Evolutionary conservation across 2,888 invertebrate genomes (phyloP).

Genomic region (Linnaemya vulpina): DNA sequence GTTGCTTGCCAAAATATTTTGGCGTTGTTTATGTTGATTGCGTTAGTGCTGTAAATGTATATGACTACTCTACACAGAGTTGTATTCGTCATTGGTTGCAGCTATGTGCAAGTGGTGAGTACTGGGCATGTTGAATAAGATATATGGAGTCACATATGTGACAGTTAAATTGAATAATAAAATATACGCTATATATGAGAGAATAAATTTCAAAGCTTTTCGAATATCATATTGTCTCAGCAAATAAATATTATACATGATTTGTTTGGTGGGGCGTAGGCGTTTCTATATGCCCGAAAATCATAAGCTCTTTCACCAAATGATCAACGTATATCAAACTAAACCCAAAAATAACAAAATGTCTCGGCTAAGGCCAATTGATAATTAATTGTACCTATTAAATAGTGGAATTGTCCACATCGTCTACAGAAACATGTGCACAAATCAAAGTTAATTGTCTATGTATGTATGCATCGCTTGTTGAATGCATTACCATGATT

Average conservation of each 20-base stretch:
- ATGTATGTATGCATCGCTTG: conserved; percentile 8
- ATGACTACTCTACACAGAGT: conserved; percentile 23
- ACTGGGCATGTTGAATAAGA: not conserved
- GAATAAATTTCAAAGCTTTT: too few relatives aligned
- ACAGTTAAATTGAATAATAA: not conserved
- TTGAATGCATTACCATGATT: conserved; percentile 63
- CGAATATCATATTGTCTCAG: too few relatives aligned
- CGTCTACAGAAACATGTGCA: not conserved
- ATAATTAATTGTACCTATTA: not conserved
- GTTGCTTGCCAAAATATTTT: conserved; percentile 30
- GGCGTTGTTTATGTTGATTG: conserved; percentile 61
- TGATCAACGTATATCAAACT: too few relatives aligned
- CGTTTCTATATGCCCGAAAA: too few relatives aligned
- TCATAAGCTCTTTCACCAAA: too few relatives aligned
- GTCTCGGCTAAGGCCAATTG: not conserved
- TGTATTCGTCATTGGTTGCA: not conserved
- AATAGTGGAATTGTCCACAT: not conserved
- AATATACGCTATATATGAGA: too few relatives aligned
- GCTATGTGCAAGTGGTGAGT: not conserved
- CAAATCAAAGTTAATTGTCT: conserved; percentile 10
- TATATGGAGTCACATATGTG: not conserved
- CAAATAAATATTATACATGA: too few relatives aligned
- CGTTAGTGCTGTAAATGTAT: conserved; percentile 26
- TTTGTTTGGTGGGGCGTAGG: too few relatives aligned
- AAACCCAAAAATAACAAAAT: not conserved